Evolutionary conservation across 2,888 invertebrate genomes (phyloP).

Genomic region (Lobophora halterata): DNA sequence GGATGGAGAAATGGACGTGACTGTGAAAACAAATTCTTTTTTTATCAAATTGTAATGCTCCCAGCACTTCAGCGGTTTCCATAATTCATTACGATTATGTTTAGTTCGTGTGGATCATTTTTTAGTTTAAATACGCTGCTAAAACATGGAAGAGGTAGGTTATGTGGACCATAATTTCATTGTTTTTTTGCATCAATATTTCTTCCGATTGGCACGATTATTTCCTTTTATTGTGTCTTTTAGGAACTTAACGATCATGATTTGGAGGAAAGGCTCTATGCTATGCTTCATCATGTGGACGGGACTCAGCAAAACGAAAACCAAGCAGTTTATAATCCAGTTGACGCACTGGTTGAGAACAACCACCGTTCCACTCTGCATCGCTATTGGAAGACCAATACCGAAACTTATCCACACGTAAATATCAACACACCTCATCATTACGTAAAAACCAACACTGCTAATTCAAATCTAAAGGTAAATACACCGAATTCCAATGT

Average conservation of each 20-base stretch:
- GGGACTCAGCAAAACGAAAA: slow-evolving; percentile 55
- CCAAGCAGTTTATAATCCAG: slow-evolving; percentile 37
- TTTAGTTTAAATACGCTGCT: slow-evolving; percentile 63
- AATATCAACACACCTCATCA: slow-evolving; percentile 47
- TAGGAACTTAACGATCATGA: slow-evolving; percentile 77
- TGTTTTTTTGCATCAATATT: slow-evolving; percentile 52
- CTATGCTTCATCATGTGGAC: slow-evolving; percentile 72
- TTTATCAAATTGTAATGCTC: slow-evolving; percentile 70
- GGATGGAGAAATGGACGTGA: slow-evolving; percentile 73
- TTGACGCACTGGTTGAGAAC: slow-evolving; percentile 44
- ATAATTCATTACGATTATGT: slow-evolving; percentile 70
- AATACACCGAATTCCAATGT: slow-evolving; percentile 9
- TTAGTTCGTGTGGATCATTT: slow-evolving; percentile 62
- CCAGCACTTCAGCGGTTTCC: slow-evolving; percentile 58
- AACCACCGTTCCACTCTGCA: slow-evolving; percentile 55
- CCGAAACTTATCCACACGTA: slow-evolving; percentile 45
- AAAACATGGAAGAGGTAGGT: slow-evolving; percentile 76
- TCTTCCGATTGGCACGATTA: slow-evolving; percentile 35
- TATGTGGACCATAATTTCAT: slow-evolving; percentile 60
- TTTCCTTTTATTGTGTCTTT: slow-evolving; percentile 51
- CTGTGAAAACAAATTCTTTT: slow-evolving; percentile 60
- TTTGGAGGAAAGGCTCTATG: slow-evolving; percentile 71
- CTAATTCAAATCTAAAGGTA: slow-evolving; percentile 27
- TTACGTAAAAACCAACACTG: slow-evolving; percentile 8
- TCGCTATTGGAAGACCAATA: slow-evolving; percentile 66